Base-by-base conservation (phyloP, 1,140 invertebrate genomes). In the Drepana arcuata region DNA sequence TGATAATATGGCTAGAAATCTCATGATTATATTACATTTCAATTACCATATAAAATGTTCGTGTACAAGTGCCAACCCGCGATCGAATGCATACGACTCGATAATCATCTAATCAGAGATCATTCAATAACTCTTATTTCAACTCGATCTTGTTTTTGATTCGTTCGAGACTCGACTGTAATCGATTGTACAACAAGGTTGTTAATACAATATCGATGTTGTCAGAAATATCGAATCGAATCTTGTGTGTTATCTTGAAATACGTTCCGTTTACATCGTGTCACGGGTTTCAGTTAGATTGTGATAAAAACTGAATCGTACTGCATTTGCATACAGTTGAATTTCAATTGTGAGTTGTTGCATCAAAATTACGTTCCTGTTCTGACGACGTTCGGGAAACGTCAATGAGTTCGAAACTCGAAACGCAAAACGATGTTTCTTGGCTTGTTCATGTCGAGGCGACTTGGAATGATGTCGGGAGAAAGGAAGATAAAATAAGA, bases 31-130 rank as follows among this genome's bases (percentile, higher is more conserved):
- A 70, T 73, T 73, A 75, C 67, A 72, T 74, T 79, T 75, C 71
- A 74, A 79, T 79, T 74, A 79, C 63, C 69, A 79, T 74, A 79
- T 75, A 70, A 74, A 75, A 72, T 61, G 67, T 70, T 63, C 55
- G 41, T n/a, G n/a, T 55, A 67, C 59, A 64, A 65, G 52, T n/a
- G n/a, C 48, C 47, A 16, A 27, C 42, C 40, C 56, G 53, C 48
- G 55, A 50, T 48, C 53, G 47, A 58, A 62, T 46, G 52, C 56
- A 59, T 66, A 59, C 44, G 48, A 35, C 55, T 39, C 48, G 74
- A 75, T 79, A 77, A 77, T 74, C 64, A 72, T 75, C 71, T 79
- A 75, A 79, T 75, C 74, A 69, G 60, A 62, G 62, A 72, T 72
- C 69, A 70, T 72, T 74, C 71, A 75, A 79, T 73, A 73, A 73